A percentile compares a stretch with the other conserved stretches of the same genome.
These are phyloP conservation scores for Haliclystus octoradiatus DNA, from an alignment of 30 jellyfish, hydroid and myxozoan species.

Conservation along the genomic window DNA sequence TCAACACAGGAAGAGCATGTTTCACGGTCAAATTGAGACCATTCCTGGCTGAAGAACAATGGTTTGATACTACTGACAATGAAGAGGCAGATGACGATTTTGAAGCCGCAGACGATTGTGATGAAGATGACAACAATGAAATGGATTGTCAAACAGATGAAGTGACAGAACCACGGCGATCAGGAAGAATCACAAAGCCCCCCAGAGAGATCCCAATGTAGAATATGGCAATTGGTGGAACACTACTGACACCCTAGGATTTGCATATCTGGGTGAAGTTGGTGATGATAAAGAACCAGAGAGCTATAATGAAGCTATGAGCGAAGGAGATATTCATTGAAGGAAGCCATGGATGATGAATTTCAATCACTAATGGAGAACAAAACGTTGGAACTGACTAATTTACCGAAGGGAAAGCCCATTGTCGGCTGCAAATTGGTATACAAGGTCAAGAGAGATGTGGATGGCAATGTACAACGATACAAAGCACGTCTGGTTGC, in stretches of 20 bases:
- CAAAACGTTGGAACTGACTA: background rate
- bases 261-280: background rate
- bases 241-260: too few species aligned
- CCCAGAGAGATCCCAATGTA: too few species aligned
- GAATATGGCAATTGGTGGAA: too few species aligned
- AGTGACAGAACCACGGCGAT: too few species aligned
- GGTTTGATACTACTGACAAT: background rate
- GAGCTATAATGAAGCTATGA: background rate
- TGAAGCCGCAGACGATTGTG: too few species aligned
- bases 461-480: slow-evolving; percentile 4
- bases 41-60: too few species aligned
- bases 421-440: slow-evolving; percentile 1
- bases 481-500: slow-evolving; percentile 17
- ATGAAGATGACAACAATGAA: background rate
- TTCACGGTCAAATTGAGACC: too few species aligned
- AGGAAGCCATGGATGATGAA: slow-evolving; percentile 2
- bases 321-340: background rate
- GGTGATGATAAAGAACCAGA: background rate
- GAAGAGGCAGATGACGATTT: background rate
- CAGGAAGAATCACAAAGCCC: too few species aligned
- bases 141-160: too few species aligned
- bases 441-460: background rate
- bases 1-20: too few species aligned
- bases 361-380: slow-evolving; percentile 6
- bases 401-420: background rate